phyloP scores from a whole-genome alignment of 2,113 vertebrate genomes.

The Rhizomys pruinosus region DNA sequence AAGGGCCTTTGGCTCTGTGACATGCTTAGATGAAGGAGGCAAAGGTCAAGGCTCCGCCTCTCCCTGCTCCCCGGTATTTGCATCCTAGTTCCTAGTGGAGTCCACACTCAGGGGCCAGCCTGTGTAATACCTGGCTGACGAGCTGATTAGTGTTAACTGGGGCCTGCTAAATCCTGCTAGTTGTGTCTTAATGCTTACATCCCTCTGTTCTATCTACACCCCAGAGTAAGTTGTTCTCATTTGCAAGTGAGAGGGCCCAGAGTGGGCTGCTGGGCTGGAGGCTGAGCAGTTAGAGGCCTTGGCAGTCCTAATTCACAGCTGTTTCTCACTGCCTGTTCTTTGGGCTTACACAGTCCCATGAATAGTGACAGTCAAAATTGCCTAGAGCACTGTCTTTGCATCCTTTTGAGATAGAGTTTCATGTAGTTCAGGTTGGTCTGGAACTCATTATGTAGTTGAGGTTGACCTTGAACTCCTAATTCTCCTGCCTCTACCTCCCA shows the following conservation, averaged over 20 bases:
- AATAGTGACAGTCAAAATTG: too few species aligned
- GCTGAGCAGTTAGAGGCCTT: neutral
- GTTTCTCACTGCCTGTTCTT: neutral
- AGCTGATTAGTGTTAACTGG: neutral
- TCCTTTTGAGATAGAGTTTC: neutral
- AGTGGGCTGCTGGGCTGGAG: neutral
- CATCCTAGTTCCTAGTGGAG: neutral
- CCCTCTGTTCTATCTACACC: accelerated
- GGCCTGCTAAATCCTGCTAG: neutral
- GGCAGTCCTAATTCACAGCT: neutral
- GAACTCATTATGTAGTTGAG: neutral
- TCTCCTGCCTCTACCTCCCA: too few species aligned
- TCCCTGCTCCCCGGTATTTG: neutral
- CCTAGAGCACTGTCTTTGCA: neutral
- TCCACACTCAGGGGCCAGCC: neutral
- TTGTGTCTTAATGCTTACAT: accelerated
- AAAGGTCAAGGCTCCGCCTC: conserved; percentile 2
- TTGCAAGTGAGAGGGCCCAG: neutral
- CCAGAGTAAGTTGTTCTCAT: neutral
- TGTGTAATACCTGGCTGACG: neutral
- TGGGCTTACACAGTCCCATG: neutral
- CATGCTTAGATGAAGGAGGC: neutral
- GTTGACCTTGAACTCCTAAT: neutral
- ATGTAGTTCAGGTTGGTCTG: neutral
- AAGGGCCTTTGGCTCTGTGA: neutral